phyloP scores from a whole-genome alignment of 2,888 invertebrate genomes.

The Eilema caniola region DNA sequence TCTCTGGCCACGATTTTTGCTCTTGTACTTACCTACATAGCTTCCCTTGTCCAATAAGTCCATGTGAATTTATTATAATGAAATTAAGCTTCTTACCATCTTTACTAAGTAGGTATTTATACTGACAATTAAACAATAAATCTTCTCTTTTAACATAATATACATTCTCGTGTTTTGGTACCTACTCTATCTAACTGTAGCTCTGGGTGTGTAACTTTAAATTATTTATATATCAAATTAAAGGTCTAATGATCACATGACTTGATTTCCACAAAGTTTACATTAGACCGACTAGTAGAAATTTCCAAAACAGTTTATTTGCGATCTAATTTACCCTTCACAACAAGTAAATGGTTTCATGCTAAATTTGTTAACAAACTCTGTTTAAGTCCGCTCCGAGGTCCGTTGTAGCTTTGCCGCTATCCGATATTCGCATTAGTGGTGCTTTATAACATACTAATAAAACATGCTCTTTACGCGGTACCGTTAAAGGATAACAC shows the following conservation, averaged over 20 bases:
- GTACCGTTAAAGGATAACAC: conserved; percentile 44
- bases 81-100: too few species aligned
- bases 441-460: conserved; percentile 56
- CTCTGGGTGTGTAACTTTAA: too few species aligned
- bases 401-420: conserved; percentile 38
- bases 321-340: conserved; percentile 2
- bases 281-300: neutral
- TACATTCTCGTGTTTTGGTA: too few species aligned
- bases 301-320: conserved; percentile 14
- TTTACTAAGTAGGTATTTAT: too few species aligned
- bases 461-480: conserved; percentile 41
- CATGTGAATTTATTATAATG: too few species aligned
- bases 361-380: conserved; percentile 51
- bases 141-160: too few species aligned
- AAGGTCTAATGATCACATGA: too few species aligned
- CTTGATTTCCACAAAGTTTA: neutral
- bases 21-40: too few species aligned
- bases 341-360: conserved; percentile 29
- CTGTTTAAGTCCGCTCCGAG: conserved; percentile 16
- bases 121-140: too few species aligned
- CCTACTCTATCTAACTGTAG: too few species aligned
- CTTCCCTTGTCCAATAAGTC: too few species aligned
- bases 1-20: neutral
- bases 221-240: too few species aligned
- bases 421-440: conserved; percentile 73